Percentiles rank a stretch among this genome's conserved stretches.
These are phyloP conservation scores for Acleris holmiana DNA, from an alignment of 2,888 invertebrate genomes.

Conservation along the genomic window DNA sequence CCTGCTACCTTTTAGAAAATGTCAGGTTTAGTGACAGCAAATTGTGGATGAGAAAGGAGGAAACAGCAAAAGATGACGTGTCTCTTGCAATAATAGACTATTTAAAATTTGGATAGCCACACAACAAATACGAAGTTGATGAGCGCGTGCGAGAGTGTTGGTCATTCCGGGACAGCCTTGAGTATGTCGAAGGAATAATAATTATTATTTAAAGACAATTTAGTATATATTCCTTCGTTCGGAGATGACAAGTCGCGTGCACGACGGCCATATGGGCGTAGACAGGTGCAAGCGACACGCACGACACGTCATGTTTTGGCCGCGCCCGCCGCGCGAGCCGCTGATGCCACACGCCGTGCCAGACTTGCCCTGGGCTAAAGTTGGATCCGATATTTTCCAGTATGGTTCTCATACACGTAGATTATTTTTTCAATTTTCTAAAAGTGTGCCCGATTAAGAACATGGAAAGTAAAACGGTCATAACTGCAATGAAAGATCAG, in stretches of 20 bases:
- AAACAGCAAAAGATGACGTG: conserved; percentile 33
- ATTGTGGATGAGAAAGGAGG: conserved; percentile 33
- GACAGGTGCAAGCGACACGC: conserved; percentile 16
- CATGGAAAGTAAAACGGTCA: conserved; percentile 10
- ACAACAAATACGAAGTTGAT: conserved; percentile 37
- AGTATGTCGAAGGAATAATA: conserved; percentile 4
- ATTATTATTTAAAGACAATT: conserved; percentile 11
- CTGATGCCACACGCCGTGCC: conserved; percentile 26
- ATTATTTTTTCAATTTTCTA: conserved; percentile 42
- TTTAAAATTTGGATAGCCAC: conserved; percentile 44
- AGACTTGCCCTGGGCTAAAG: conserved; percentile 38
- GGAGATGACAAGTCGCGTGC: conserved; percentile 5
- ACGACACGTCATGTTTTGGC: conserved; percentile 7
- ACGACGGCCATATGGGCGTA: conserved; percentile 13
- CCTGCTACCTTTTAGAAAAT: conserved; percentile 39
- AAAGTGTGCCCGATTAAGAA: conserved; percentile 32
- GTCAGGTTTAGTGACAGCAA: conserved; percentile 37
- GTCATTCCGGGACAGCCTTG: conserved; percentile 8
- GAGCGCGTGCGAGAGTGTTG: conserved; percentile 22
- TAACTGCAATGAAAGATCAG: conserved; percentile 37
- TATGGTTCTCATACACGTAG: conserved; percentile 36
- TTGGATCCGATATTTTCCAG: conserved; percentile 42
- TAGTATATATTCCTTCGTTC: conserved; percentile 8
- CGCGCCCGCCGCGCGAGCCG: not conserved
- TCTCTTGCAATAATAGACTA: conserved; percentile 36